Evolutionary conservation across 2,113 vertebrate species (phyloP).

Genomic region (Dolichotis patagonum): DNA sequence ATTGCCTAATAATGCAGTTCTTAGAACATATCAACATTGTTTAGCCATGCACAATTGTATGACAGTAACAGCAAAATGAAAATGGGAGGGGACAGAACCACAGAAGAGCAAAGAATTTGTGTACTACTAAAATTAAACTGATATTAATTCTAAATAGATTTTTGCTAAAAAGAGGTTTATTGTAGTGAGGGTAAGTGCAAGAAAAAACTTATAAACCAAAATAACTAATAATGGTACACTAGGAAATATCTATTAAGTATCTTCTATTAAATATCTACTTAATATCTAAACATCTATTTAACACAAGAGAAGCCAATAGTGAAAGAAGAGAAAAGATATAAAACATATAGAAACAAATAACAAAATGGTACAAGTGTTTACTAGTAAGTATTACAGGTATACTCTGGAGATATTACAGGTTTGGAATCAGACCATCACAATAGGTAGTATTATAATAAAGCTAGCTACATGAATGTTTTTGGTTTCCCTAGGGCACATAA

Average conservation of each 20-base stretch:
- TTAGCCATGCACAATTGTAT: not conserved
- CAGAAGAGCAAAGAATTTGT: not conserved
- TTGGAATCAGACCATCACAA: not conserved
- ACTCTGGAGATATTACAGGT: not conserved
- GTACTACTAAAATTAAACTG: not conserved
- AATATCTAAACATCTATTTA: not conserved
- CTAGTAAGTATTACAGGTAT: not conserved
- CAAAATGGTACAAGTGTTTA: not conserved
- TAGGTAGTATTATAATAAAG: not conserved
- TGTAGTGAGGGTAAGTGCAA: not conserved
- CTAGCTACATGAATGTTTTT: not conserved
- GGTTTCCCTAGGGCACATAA: not conserved
- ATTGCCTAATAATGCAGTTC: not conserved
- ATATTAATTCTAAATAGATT: not conserved
- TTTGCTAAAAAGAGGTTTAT: not conserved
- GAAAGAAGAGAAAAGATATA: not conserved
- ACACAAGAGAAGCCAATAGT: not conserved
- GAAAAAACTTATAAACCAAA: not conserved
- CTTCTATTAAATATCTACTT: not conserved
- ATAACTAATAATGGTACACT: not conserved
- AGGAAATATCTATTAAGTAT: not conserved
- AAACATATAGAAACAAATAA: not conserved
- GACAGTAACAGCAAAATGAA: not conserved
- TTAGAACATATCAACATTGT: not conserved
- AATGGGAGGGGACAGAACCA: not conserved